Conservation (phyloP, 2,113 vertebrate genomes). For the Urocolius indicus region DNA sequence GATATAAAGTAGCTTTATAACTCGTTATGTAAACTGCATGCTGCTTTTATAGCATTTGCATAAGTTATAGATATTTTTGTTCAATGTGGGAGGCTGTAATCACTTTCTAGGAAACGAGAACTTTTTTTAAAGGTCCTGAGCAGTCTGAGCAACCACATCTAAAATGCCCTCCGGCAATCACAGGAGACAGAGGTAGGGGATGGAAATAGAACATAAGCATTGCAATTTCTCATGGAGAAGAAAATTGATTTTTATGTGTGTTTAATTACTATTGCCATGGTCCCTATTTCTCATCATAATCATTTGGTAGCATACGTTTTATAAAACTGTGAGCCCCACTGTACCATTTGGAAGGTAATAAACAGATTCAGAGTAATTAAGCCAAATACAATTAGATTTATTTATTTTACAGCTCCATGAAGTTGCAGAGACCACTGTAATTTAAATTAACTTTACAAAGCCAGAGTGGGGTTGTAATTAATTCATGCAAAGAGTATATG, state of each 20-base stretch:
- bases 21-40: neutral
- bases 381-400: neutral
- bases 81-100: conserved; percentile 17
- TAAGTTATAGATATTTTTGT: neutral
- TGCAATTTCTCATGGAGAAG: neutral
- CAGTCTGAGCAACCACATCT: neutral
- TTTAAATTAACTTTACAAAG: conserved; percentile 24
- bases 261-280: neutral
- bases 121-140: neutral
- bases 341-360: neutral
- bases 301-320: neutral
- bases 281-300: conserved; percentile 3
- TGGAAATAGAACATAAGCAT: neutral
- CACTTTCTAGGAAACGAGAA: conserved; percentile 10
- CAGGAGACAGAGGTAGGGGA: neutral
- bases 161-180: neutral
- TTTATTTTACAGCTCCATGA: conserved; percentile 7
- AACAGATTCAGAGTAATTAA: neutral
- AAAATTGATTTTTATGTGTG: neutral
- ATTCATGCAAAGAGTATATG: neutral
- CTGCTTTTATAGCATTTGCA: neutral
- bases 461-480: neutral
- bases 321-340: neutral
- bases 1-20: neutral
- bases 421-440: neutral